phyloP scores from a whole-genome alignment of 1,140 invertebrate species.

The Hylaeus volcanicus region DNA sequence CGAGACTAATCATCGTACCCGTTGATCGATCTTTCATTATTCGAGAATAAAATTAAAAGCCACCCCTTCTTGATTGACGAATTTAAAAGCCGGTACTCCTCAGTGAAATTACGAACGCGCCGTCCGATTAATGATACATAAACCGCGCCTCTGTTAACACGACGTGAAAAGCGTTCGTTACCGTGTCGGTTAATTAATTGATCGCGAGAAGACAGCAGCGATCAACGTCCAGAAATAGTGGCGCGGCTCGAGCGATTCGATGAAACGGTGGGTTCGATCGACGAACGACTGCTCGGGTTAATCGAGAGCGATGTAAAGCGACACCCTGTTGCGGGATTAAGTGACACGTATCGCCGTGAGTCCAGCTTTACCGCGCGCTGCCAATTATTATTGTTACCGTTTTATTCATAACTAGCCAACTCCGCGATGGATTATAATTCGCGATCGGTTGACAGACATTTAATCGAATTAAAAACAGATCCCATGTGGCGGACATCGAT shows the following conservation, averaged over 20 bases:
- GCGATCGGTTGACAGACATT: too few relatives aligned
- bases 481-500: too few relatives aligned
- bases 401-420: neutral
- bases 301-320: constrained; percentile 19
- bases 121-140: constrained; percentile 8
- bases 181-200: constrained; percentile 12
- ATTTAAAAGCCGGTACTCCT: too few relatives aligned
- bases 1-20: too few relatives aligned
- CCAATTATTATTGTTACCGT: neutral
- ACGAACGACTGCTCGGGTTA: constrained; percentile 10
- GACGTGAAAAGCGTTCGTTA: constrained; percentile 25
- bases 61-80: too few relatives aligned
- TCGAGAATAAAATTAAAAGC: too few relatives aligned
- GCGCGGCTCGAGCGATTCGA: constrained; percentile 6
- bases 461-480: too few relatives aligned
- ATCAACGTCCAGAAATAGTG: constrained; percentile 14
- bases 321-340: constrained; percentile 10
- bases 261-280: constrained; percentile 10
- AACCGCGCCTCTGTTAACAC: constrained; percentile 25
- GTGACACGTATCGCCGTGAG: neutral
- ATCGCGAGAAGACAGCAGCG: constrained; percentile 11
- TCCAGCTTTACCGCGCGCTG: neutral
- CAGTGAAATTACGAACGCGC: neutral
- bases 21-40: too few relatives aligned
- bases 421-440: too few relatives aligned